Percentiles rank a stretch among this genome's conserved stretches.
Conservation (phyloP, 1,140 invertebrate species). For the Neodiprion pinetum region DNA sequence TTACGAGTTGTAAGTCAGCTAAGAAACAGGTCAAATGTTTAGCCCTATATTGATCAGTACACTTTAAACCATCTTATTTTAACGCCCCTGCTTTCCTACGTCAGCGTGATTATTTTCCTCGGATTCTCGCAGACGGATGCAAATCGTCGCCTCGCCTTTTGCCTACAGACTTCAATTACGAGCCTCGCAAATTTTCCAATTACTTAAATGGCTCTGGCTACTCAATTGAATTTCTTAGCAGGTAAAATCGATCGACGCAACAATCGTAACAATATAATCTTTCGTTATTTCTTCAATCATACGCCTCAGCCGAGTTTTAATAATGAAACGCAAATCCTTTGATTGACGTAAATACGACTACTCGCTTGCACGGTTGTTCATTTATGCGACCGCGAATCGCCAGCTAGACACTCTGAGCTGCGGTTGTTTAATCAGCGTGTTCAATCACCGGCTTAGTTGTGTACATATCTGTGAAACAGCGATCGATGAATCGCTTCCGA, state of each 20-base stretch:
- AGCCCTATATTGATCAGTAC: constrained; percentile 8
- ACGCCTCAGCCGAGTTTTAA: neutral
- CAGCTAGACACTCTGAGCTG: neutral
- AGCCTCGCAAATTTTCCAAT: constrained; percentile 1
- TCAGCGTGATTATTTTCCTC: neutral
- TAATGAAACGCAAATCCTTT: neutral
- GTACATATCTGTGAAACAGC: too few species aligned
- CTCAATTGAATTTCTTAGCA: neutral
- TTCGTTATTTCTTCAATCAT: neutral
- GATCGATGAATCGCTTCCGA: too few species aligned
- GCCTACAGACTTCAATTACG: neutral
- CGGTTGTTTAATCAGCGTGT: neutral
- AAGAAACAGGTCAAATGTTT: constrained; percentile 16
- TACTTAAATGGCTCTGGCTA: neutral
- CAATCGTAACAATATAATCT: too few species aligned
- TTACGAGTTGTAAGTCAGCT: constrained; percentile 8
- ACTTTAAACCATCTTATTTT: constrained; percentile 1
- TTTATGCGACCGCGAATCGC: neutral
- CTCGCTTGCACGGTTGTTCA: neutral
- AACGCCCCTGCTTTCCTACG: neutral
- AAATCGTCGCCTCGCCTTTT: neutral
- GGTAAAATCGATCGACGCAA: neutral
- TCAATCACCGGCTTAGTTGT: neutral
- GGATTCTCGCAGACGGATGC: neutral
- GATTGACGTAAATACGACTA: neutral